Evolutionary conservation across 2,113 vertebrate species (phyloP).

Genomic region (Chroicocephalus ridibundus): DNA sequence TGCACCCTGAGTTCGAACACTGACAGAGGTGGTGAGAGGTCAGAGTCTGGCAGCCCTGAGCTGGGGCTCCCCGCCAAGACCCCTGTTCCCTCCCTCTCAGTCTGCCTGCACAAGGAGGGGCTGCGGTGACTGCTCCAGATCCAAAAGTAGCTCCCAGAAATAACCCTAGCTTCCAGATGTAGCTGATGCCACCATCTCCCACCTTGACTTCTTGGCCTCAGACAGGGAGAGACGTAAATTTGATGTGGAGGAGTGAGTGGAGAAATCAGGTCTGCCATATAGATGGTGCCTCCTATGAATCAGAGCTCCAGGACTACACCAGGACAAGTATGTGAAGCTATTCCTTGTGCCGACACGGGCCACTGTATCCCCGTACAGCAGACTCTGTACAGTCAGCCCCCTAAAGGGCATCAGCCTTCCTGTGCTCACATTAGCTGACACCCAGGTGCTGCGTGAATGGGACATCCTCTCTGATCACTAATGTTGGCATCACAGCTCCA

Average conservation of each 20-base stretch:
- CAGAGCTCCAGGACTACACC: not conserved
- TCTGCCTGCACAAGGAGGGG: not conserved
- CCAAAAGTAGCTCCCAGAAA: not conserved
- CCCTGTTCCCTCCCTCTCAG: fast-evolving
- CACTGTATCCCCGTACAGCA: not conserved
- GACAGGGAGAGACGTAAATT: not conserved
- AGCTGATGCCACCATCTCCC: not conserved
- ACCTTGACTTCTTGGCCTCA: not conserved
- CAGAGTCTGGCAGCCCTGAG: not conserved
- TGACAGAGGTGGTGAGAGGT: not conserved
- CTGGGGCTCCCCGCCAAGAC: fast-evolving
- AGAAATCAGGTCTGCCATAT: not conserved
- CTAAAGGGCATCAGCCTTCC: not conserved
- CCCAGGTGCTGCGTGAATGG: not conserved
- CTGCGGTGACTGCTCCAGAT: not conserved
- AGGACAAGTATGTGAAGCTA: not conserved
- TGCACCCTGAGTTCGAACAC: not conserved
- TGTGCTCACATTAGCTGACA: not conserved
- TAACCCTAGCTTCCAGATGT: not conserved
- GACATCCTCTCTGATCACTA: not conserved
- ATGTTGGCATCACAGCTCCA: not conserved
- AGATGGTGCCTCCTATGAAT: not conserved
- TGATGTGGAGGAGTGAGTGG: not conserved
- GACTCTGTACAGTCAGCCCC: too few species aligned
- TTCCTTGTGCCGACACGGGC: not conserved